phyloP scores from a whole-genome alignment of 2,113 vertebrate genomes.

The Cottus gobio region DNA sequence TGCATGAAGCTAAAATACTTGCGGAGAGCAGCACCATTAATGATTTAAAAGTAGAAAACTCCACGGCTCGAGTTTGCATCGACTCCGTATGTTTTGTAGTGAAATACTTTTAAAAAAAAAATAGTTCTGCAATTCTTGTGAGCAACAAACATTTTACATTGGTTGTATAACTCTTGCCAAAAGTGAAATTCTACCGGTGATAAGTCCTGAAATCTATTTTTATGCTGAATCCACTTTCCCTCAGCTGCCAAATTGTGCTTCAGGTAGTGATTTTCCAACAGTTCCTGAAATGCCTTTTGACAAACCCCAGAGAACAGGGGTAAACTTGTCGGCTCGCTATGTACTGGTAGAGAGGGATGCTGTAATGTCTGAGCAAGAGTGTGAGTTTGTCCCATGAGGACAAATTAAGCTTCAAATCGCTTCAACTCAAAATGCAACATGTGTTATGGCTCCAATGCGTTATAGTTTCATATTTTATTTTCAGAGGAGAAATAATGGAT shows the following conservation, averaged over 20 bases:
- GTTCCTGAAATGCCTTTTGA: constrained; percentile 22
- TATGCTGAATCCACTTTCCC: constrained; percentile 7
- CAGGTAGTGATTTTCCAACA: constrained; percentile 12
- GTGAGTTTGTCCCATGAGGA: neutral
- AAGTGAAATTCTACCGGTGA: neutral
- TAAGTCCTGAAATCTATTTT: neutral
- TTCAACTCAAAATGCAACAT: neutral
- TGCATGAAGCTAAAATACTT: constrained; percentile 4
- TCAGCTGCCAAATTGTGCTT: constrained; percentile 3
- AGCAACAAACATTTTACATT: neutral
- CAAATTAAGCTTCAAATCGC: constrained; percentile 1
- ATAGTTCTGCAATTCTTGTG: neutral
- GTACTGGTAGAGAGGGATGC: neutral
- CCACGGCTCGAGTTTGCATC: neutral
- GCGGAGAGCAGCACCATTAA: constrained; percentile 6
- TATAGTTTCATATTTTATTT: neutral
- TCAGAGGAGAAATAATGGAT: constrained; percentile 3
- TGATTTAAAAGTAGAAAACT: neutral
- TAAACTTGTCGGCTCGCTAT: neutral
- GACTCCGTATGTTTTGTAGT: neutral
- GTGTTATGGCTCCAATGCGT: neutral
- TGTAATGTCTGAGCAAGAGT: neutral
- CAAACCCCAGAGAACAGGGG: neutral
- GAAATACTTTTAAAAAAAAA: neutral
- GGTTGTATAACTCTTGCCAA: neutral